Percentiles rank a stretch among this genome's conserved stretches.
Conservation (phyloP, 2,888 invertebrate species). For the Parnassius smintheus region DNA sequence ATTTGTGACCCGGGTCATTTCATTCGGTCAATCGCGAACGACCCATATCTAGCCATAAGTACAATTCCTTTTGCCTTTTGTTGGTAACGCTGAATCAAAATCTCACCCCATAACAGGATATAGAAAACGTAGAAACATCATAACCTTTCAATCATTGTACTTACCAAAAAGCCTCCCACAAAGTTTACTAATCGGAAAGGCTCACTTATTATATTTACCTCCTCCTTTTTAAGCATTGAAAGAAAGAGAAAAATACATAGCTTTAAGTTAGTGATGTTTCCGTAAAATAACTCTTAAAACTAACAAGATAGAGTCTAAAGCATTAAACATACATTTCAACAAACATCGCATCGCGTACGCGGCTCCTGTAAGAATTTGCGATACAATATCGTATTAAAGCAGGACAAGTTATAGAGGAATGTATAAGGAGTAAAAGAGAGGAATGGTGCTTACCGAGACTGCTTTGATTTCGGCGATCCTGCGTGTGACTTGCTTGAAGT, state of each 20-base stretch:
- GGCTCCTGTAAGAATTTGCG: conserved; percentile 50
- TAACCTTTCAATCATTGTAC: conserved; percentile 55
- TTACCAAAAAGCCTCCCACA: conserved; percentile 63
- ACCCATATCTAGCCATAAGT: too few species aligned
- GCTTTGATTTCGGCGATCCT: conserved; percentile 94
- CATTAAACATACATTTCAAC: conserved; percentile 53
- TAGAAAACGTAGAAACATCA: conserved; percentile 58
- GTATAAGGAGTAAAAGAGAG: conserved; percentile 30
- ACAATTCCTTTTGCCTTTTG: too few species aligned
- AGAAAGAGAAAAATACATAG: conserved; percentile 73
- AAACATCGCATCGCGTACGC: conserved; percentile 38
- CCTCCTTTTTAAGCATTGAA: conserved; percentile 74
- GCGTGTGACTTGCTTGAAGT: conserved; percentile 95
- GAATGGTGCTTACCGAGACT: conserved; percentile 86
- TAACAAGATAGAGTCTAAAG: conserved; percentile 37
- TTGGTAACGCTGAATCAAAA: conserved; percentile 29
- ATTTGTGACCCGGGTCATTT: too few species aligned
- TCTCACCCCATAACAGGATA: conserved; percentile 33
- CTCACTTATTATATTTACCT: conserved; percentile 71
- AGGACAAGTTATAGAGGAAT: conserved; percentile 32
- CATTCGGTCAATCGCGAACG: too few species aligned
- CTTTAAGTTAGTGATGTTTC: conserved; percentile 76
- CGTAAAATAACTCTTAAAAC: conserved; percentile 37
- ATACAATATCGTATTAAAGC: conserved; percentile 33
- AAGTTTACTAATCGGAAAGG: conserved; percentile 59